Evolutionary conservation across 2,888 invertebrate species (phyloP).

Genomic region (Dasypogon diadema): DNA sequence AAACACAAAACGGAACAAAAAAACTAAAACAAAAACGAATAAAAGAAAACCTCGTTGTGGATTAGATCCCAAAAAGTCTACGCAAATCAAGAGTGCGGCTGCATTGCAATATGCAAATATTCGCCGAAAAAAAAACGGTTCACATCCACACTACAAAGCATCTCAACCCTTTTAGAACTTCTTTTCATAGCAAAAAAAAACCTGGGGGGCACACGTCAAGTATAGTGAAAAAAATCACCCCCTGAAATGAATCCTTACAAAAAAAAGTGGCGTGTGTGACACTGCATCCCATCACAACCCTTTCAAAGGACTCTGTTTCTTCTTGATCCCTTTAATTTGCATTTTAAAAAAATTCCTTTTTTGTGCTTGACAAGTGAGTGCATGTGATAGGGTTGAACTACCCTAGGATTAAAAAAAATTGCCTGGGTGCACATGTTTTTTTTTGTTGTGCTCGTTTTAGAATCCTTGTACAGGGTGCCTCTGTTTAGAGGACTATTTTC

Average conservation of each 20-base stretch:
- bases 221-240: constrained; percentile 38
- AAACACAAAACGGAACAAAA: background rate
- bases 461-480: constrained; percentile 8
- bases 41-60: background rate
- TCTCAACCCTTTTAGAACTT: constrained; percentile 34
- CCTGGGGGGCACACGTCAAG: constrained; percentile 41
- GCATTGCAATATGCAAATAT: constrained; percentile 33
- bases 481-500: background rate
- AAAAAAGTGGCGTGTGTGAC: constrained; percentile 47
- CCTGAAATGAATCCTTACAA: constrained; percentile 34
- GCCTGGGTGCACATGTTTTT: constrained; percentile 12
- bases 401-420: constrained; percentile 37
- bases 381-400: constrained; percentile 40
- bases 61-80: constrained; percentile 43
- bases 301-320: constrained; percentile 21
- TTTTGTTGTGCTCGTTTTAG: background rate
- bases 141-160: constrained; percentile 1
- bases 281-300: constrained; percentile 42
- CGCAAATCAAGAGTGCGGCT: constrained; percentile 43
- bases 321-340: constrained; percentile 48
- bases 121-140: constrained; percentile 14
- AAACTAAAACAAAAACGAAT: background rate
- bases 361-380: constrained; percentile 47
- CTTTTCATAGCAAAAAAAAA: constrained; percentile 14
- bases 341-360: constrained; percentile 49